Percentiles rank a stretch among this genome's conserved stretches.
phyloP scores from a whole-genome alignment of 2,888 invertebrate species.

The Nomada lathburiana region DNA sequence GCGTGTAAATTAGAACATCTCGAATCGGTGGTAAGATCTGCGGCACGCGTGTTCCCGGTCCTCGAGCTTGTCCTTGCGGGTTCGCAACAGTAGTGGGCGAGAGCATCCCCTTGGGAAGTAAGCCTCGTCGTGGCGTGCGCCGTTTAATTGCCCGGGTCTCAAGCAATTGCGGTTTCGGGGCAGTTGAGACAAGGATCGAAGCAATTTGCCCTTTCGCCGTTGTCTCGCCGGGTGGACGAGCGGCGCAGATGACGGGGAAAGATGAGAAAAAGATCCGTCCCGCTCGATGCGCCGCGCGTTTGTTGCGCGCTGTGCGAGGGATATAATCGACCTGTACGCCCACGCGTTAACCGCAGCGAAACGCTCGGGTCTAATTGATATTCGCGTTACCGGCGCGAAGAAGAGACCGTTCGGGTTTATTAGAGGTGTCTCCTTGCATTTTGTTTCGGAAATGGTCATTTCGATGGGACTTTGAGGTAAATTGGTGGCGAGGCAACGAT shows the following conservation, averaged over 20 bases:
- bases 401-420: background rate
- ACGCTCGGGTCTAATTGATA: slow-evolving; percentile 77
- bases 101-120: slow-evolving; percentile 23
- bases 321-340: slow-evolving; percentile 68
- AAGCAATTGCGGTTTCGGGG: slow-evolving; percentile 73
- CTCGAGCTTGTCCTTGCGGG: slow-evolving; percentile 12
- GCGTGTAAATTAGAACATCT: no score
- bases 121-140: slow-evolving; percentile 53
- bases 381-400: slow-evolving; percentile 62
- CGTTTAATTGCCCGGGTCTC: slow-evolving; percentile 72
- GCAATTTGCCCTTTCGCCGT: slow-evolving; percentile 69
- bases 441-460: background rate
- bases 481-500: no score
- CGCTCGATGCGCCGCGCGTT: slow-evolving; percentile 42
- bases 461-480: background rate
- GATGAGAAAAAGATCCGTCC: slow-evolving; percentile 38
- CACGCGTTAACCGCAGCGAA: slow-evolving; percentile 77
- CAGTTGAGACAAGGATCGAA: slow-evolving; percentile 73
- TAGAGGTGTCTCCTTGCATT: background rate
- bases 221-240: slow-evolving; percentile 21
- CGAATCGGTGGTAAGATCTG: background rate
- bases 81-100: slow-evolving; percentile 25
- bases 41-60: slow-evolving; percentile 5
- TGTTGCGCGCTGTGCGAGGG: slow-evolving; percentile 22
- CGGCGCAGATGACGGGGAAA: slow-evolving; percentile 7